Base-by-base conservation (phyloP, 1,140 invertebrate genomes). In the Ditylenchus dipsaci region DNA sequence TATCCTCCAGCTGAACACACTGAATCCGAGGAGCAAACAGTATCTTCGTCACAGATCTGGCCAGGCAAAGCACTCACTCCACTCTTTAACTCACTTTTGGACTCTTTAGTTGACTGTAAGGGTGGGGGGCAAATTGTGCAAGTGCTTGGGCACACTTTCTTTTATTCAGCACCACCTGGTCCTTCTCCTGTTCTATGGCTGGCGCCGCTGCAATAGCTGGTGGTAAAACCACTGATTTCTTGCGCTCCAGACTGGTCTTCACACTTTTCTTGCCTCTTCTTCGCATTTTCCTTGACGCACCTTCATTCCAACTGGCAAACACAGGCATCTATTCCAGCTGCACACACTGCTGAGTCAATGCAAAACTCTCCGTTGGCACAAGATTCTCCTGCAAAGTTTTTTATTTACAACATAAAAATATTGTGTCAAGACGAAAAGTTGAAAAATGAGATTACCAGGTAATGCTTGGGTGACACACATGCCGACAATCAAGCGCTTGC, bases 291-390 rank as follows among this genome's bases (percentile, higher is more conserved):
- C 71, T 38, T 63, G 56, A 27, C 33, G 53, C 19, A 60, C 62
- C 62, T 19, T 23, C 63, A 29, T 63, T 0, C 58, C 72, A 13
- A 76, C 42, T 21, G 76, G 61, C 74, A 75, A 43, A 75, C 76
- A 60, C 74, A 75, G 11, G 73, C 72, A 23, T 57, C 38, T 13
- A 79, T 33, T n/a, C 61, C 76, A n/a, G 33, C 49, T 1, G 59
- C 33, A 58, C 74, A 78, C 26, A 63, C 64, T n/a, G 69, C 43
- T n/a, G 47, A 60, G n/a, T 42, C 45, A 5, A 56, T 19, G 30
- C 73, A 75, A 19, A 80, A 78, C 56, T 79, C 61, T 8, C 71
- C 73, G 13, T 77, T 21, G 13, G 49, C 49, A 59, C 73, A 75
- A 9, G 69, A 73, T 53, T 74, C 72, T 1, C 73, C 73, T 71